phyloP scores from a whole-genome alignment of 1,140 invertebrate species.

The Lucilia cuprina region DNA sequence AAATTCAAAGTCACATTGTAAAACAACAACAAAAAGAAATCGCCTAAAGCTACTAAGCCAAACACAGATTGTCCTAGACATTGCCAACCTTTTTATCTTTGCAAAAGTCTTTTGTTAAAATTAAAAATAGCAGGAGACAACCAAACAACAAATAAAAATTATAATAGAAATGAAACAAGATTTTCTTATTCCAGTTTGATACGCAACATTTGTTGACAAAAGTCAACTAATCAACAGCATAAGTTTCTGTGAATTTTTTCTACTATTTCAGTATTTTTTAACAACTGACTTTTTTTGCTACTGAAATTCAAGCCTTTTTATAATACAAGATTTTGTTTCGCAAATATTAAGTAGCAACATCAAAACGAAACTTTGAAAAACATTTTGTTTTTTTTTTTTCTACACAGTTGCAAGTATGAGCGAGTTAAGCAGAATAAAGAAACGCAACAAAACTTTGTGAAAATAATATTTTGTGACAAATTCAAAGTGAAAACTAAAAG shows the following conservation, averaged over 20 bases:
- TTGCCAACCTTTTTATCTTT: neutral
- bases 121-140: neutral
- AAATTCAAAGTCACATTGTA: neutral
- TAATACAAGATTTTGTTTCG: neutral
- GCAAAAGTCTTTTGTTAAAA: neutral
- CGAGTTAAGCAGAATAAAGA: neutral
- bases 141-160: neutral
- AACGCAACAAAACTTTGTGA: neutral
- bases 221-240: constrained; percentile 6
- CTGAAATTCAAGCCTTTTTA: neutral
- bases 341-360: neutral
- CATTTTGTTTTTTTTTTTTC: neutral
- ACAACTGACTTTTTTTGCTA: neutral
- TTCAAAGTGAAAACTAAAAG: neutral
- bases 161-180: neutral
- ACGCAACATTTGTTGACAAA: constrained; percentile 10
- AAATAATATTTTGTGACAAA: neutral
- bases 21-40: neutral
- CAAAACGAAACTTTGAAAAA: neutral
- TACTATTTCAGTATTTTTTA: neutral
- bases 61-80: constrained; percentile 7
- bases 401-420: neutral
- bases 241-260: neutral
- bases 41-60: neutral
- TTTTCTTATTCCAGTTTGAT: neutral